Evolutionary conservation across 2,888 invertebrate genomes (phyloP).

Genomic region (Clusia tigrina): DNA sequence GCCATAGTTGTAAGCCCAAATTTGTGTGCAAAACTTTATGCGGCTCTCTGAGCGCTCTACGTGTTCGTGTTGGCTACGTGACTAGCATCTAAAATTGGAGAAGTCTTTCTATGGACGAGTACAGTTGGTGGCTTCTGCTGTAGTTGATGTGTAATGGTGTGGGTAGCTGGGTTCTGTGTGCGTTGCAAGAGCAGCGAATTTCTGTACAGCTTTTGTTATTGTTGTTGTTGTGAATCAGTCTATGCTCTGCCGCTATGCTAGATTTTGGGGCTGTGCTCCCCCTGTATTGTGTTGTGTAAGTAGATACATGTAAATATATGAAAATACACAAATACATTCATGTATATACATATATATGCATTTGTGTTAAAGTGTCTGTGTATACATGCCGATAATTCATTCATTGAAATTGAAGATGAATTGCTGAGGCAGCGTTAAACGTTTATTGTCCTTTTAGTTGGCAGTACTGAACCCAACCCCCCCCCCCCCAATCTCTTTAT

Average conservation of each 20-base stretch:
- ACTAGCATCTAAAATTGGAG: neutral
- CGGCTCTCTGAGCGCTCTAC: neutral
- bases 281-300: constrained; percentile 4
- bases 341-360: neutral
- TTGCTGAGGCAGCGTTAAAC: neutral
- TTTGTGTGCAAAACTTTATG: constrained; percentile 9
- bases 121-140: constrained; percentile 26
- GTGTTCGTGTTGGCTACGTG: neutral
- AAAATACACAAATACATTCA: neutral
- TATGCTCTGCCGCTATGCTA: neutral
- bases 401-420: constrained; percentile 19
- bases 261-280: neutral
- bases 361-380: neutral
- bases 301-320: too few species aligned
- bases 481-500: neutral
- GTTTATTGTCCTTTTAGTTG: neutral
- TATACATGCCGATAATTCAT: constrained; percentile 24
- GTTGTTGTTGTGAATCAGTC: constrained; percentile 9
- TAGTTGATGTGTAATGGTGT: neutral
- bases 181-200: neutral
- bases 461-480: neutral
- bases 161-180: neutral
- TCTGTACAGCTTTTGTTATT: neutral
- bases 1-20: neutral
- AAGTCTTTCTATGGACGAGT: neutral